Evolutionary conservation across 2,888 invertebrate genomes (phyloP), one percentile per base, ranked within the genome.

Genomic region (Pteria penguin): DNA sequence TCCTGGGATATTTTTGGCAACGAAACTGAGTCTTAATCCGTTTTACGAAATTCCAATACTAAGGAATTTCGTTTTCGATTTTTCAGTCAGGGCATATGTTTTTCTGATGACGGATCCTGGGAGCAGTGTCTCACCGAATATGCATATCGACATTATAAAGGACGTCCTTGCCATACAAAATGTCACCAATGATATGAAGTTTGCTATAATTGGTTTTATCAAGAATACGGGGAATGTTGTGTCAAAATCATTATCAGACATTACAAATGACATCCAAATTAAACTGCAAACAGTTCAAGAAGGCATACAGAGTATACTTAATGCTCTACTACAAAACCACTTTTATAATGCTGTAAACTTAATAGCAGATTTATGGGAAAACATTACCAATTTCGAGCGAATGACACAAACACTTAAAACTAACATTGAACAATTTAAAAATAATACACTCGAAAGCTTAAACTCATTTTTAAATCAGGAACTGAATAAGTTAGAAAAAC

Each of bases 1-100:
- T 1, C 74, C 82, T 5, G 84, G 84, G 24, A 31, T 80, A 18
- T 84, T 81, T 55, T 3, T 77, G 0, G 73, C 79, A 0, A 61
- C 66, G 22, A 26, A 69, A n/a, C 24, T 82, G 1, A 36, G 68
- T 8, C 32, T 78, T 14, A 82, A 79, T 57, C 78, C 78, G 18
- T 81, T 83, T 63, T 24, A 45, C 14, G 69, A 69, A 31, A 70
- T 83, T 1, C 80, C 83, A 0, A 69, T 83, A 11, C 57, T 84
- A 1, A 65, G 68, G n/a, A 60, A 81, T 33, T 72, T 75, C 66
- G 22, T 74, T 2, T 65, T 82, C 26, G 57, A 76, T 22, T 60
- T 58, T 22, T 36, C 52, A 8, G 55, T 52, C 36, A 72, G 27
- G 32, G 26, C 74, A 0, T 77, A 80, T 68, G 78, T 72, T 0